Evolutionary conservation across 2,888 invertebrate species (phyloP).

Genomic region (Drosophila quasianomalipes): DNA sequence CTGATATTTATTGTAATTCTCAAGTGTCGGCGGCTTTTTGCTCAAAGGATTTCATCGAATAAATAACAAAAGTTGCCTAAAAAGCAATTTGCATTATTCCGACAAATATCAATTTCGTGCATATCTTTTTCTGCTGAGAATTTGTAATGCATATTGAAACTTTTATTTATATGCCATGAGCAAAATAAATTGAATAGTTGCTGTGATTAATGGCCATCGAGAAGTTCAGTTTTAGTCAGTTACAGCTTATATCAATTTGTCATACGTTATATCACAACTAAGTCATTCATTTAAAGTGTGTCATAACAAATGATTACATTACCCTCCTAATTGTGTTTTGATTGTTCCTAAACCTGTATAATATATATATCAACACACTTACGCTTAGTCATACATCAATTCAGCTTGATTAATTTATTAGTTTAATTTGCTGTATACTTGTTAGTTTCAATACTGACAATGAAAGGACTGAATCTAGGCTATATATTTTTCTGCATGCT

Average conservation of each 20-base stretch:
- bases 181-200: neutral
- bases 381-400: conserved; percentile 16
- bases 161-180: neutral
- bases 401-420: conserved; percentile 24
- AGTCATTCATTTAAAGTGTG: conserved; percentile 5
- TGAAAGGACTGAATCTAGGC: conserved; percentile 22
- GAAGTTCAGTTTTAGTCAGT: neutral
- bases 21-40: neutral
- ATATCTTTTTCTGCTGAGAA: neutral
- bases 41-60: neutral
- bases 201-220: neutral
- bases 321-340: conserved; percentile 10
- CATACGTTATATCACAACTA: neutral
- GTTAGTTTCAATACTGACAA: conserved; percentile 4
- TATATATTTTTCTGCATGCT: conserved; percentile 19
- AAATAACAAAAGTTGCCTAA: neutral
- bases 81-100: neutral
- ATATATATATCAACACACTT: neutral
- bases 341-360: conserved; percentile 12
- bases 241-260: neutral
- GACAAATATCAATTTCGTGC: neutral
- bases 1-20: neutral
- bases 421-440: conserved; percentile 1
- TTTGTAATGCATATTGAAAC: neutral
- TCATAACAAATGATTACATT: conserved; percentile 30